Conservation (phyloP, 2,888 invertebrate genomes). For the Drosophila greeni region DNA sequence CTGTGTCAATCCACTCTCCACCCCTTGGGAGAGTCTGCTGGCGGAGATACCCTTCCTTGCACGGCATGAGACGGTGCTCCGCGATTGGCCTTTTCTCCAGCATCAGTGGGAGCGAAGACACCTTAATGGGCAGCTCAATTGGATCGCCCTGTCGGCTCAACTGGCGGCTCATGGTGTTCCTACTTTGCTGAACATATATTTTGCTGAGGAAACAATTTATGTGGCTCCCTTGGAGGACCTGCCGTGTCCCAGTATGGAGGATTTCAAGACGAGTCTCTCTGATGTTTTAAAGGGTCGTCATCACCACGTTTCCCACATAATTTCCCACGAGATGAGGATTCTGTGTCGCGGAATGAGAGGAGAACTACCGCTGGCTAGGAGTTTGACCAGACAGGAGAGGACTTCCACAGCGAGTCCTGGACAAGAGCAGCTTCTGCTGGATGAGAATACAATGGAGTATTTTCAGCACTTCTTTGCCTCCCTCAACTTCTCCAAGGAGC, state of each 20-base stretch:
- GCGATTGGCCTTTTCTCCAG: constrained; percentile 70
- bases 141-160: constrained; percentile 69
- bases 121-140: constrained; percentile 53
- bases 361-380: constrained; percentile 48
- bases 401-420: constrained; percentile 4
- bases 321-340: constrained; percentile 67
- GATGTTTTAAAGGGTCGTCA: constrained; percentile 51
- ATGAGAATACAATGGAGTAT: constrained; percentile 60
- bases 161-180: constrained; percentile 71
- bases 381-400: constrained; percentile 1
- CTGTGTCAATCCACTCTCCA: not conserved
- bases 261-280: constrained; percentile 49
- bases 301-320: constrained; percentile 65
- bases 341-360: constrained; percentile 67
- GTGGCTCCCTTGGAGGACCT: constrained; percentile 61
- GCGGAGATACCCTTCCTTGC: constrained; percentile 64
- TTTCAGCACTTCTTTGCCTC: constrained; percentile 56
- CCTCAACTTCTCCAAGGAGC: constrained; percentile 62
- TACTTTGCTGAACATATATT: constrained; percentile 71
- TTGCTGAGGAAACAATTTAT: constrained; percentile 71
- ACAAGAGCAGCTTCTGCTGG: constrained; percentile 42
- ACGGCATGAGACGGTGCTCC: constrained; percentile 41
- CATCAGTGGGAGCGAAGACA: constrained; percentile 68
- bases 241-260: constrained; percentile 58
- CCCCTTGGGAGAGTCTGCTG: constrained; percentile 58